Conservation (phyloP, 2,797 vertebrate genomes). For the Bradypus variegatus region DNA sequence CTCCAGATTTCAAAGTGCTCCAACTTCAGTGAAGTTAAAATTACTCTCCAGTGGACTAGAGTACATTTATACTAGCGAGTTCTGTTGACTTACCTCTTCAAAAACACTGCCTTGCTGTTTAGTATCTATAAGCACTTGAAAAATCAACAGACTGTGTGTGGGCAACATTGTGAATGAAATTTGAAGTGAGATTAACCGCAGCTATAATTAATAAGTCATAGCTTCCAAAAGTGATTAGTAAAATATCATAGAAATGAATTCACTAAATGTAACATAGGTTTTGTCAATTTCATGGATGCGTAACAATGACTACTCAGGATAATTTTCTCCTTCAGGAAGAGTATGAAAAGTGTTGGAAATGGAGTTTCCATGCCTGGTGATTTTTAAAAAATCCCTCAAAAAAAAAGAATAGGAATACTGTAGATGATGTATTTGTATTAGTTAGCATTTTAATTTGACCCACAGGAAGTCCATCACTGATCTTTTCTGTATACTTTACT, state of each 20-base stretch:
- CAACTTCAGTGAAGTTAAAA: constrained; percentile 59
- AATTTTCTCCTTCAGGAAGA: constrained; percentile 39
- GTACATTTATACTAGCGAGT: constrained; percentile 44
- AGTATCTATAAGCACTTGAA: constrained; percentile 51
- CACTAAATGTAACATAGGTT: constrained; percentile 32
- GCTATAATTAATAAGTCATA: constrained; percentile 64
- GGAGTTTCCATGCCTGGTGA: not conserved
- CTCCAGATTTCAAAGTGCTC: constrained; percentile 29
- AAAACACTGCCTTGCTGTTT: constrained; percentile 46
- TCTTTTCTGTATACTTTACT: constrained; percentile 14
- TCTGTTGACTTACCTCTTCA: constrained; percentile 52
- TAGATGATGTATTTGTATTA: constrained; percentile 15
- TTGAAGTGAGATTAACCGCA: constrained; percentile 56
- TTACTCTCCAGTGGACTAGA: constrained; percentile 39
- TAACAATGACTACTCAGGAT: constrained; percentile 10
- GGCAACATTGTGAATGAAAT: constrained; percentile 68
- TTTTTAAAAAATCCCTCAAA: not conserved
- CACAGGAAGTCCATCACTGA: constrained; percentile 10
- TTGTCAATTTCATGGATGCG: constrained; percentile 6
- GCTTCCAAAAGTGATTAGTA: constrained; percentile 57
- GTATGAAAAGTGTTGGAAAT: constrained; percentile 28
- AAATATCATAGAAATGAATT: constrained; percentile 35
- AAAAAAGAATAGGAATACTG: not conserved
- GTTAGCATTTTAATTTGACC: constrained; percentile 30
- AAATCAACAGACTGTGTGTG: constrained; percentile 62